Evolutionary conservation across 1,140 invertebrate genomes (phyloP), one percentile per base, ranked within the genome.

Genomic region (Drosophila sp.): DNA sequence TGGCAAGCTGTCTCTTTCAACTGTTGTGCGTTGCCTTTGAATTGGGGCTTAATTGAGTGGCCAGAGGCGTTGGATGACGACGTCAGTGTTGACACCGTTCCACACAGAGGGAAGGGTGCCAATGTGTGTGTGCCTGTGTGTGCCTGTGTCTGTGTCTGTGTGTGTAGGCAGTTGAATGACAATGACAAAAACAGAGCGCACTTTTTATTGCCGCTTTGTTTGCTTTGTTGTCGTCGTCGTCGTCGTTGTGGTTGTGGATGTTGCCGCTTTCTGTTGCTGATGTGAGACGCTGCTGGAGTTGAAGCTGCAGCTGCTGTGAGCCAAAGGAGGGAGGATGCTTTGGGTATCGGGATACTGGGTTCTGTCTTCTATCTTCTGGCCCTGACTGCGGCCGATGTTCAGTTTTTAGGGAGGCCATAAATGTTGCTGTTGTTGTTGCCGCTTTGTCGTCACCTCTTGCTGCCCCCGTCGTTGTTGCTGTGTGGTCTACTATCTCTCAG

Each of bases 11-110:
- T 76, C 74, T 62, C 65, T 83, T 83, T 78, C 71, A 78, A 83
- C 80, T 40, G 50, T 57, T 16, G 27, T 72, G 59, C 32, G 59
- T 64, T 36, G 54, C 21, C 29, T 72, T 80, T 80, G 72, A 84
- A 84, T 84, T 84, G 80, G 72, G 78, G 69, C 82, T 74, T 84
- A 84, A 84, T 84, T 84, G 80, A 84, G 81, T 84, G 80, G 59
- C 80, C 80, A 77, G 70, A 80, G 77, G 80, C 80, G 78, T 65
- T 74, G 43, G 72, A 62, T 32, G 61, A 59, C 53, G 56, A 40
- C 40, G 40, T 36, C 46, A 53, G 32, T 38, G 40, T 36, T 45
- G 73, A 63, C 66, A 75, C 70, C 54, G 54, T 61, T 70, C 29
- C 45, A 34, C 16, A 40, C 21, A 18, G 18, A 29, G 14, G 40